Base-by-base conservation (phyloP, 1,140 invertebrate genomes). In the Zaprionus tsacasi region DNA sequence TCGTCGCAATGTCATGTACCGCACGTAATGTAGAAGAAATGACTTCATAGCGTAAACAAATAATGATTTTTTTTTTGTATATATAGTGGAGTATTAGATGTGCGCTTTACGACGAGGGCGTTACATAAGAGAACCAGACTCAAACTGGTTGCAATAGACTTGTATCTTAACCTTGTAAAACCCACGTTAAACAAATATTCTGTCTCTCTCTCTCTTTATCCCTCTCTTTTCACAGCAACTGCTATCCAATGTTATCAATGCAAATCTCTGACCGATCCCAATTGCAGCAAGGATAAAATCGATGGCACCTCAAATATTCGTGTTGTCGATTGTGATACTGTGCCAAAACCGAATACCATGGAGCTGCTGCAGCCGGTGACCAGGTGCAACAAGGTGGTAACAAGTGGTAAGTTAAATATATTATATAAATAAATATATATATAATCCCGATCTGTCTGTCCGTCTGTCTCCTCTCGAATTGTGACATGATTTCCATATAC, bases 161-260 rank as follows among this genome's bases (percentile, higher is more conserved):
- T 54, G 17, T 35, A 21, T 35, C 21, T 40, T 65, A n/a, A 65
- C 17, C 50, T 55, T 43, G 48, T 30, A 30, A 25, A 36, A 25
- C 7, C 38, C 13, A 17, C 17, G 40, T 10, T 43, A 30, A 43
- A 45, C 13, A 27, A 6, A 3, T 12, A 30, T 30, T 5, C 6
- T 35, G 0, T 27, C 17, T 35, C 1, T 13, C 21, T 43, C 2
- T 25, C 33, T 60, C 6, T 61, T 12, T 67, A n/a, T 15, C 6
- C 56, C 40, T 10, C 11, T 40, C n/a, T 21, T 21, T 21, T 21
- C 21, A n/a, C 11, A 92, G 91, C 82, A 3, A 64, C 73, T 58
- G 91, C 91, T 40, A 92, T 92, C 50, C 89, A 79, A 60, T 92
- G 91, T 59, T 92, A 92, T 69, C 78, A 91, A 52, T 92, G 91